Evolutionary conservation across 2,797 vertebrate genomes (phyloP).

Genomic region (Thunnus albacares): DNA sequence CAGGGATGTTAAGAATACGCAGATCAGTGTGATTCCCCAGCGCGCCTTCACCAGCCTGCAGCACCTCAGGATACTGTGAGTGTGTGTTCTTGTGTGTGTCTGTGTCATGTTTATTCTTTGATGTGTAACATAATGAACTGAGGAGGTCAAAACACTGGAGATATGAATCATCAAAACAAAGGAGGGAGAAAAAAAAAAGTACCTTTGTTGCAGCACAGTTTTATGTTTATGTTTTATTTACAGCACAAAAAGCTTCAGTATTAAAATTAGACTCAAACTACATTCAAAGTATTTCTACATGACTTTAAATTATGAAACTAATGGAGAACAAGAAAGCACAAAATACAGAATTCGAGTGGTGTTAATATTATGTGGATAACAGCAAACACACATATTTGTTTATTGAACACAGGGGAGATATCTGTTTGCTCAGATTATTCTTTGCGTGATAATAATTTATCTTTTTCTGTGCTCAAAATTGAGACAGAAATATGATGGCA

Average conservation of each 20-base stretch:
- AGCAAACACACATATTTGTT: neutral
- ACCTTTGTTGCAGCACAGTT: neutral
- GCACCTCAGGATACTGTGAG: constrained; percentile 73
- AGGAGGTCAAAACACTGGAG: constrained; percentile 66
- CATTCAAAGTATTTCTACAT: neutral
- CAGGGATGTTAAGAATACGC: constrained; percentile 64
- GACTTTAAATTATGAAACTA: neutral
- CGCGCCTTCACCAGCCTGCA: constrained; percentile 53
- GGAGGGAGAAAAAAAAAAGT: neutral
- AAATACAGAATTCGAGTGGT: neutral
- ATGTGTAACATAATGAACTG: constrained; percentile 65
- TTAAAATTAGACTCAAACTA: neutral
- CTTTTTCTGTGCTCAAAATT: too few relatives aligned
- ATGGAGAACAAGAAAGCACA: neutral
- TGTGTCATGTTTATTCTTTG: constrained; percentile 69
- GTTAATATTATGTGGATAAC: neutral
- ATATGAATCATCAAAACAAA: constrained; percentile 57
- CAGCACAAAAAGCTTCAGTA: neutral
- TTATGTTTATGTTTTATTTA: neutral
- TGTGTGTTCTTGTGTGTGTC: constrained; percentile 52
- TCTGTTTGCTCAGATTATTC: too few relatives aligned
- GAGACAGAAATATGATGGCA: too few relatives aligned
- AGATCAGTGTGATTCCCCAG: constrained; percentile 58
- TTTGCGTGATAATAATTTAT: too few relatives aligned
- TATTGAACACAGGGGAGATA: too few relatives aligned